A percentile compares a stretch with the other conserved stretches of the same genome.
Evolutionary conservation across 2,797 vertebrate genomes (phyloP).

Genomic region (Rhynchotus rufescens): DNA sequence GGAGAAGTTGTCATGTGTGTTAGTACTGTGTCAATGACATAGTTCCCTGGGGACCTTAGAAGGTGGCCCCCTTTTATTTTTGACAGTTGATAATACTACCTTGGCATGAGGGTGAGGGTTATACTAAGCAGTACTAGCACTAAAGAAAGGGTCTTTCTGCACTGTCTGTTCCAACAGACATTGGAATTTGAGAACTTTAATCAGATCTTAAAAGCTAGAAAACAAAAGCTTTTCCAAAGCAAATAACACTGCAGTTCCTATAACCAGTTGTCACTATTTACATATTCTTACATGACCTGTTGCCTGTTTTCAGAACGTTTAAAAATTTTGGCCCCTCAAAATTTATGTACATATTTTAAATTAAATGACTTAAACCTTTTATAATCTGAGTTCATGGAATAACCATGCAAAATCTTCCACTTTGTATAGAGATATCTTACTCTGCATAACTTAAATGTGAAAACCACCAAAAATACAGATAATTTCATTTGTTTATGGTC

Average conservation of each 20-base stretch:
- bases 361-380: not conserved
- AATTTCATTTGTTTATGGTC: not conserved
- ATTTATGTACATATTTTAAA: not conserved
- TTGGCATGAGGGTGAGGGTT: not conserved
- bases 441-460: not conserved
- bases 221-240: not conserved
- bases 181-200: accelerated
- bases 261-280: not conserved
- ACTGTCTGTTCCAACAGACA: not conserved
- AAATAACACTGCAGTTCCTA: not conserved
- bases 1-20: not conserved
- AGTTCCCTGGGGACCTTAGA: not conserved
- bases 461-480: not conserved
- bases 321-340: not conserved
- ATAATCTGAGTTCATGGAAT: not conserved
- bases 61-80: not conserved
- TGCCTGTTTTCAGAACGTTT: not conserved
- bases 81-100: not conserved
- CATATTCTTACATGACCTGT: not conserved
- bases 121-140: not conserved
- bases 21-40: not conserved
- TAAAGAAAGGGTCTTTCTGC: not conserved
- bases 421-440: not conserved
- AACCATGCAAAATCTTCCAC: not conserved
- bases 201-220: not conserved